phyloP scores from a whole-genome alignment of 1,140 invertebrate species.

The Drosophila quadrilineata region DNA sequence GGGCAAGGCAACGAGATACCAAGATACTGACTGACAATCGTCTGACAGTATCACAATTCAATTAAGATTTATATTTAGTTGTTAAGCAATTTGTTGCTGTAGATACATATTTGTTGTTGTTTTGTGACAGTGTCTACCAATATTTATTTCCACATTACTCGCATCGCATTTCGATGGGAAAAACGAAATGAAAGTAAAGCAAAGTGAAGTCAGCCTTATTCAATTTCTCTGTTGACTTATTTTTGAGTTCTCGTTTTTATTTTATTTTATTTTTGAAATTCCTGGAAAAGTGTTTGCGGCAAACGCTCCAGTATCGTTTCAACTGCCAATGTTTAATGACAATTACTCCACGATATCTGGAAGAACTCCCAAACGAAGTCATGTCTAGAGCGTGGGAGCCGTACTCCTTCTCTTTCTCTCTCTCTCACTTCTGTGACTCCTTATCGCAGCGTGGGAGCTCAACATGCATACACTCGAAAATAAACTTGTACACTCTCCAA shows the following conservation, averaged over 20 bases:
- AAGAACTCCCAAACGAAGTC: conserved; percentile 40
- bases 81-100: conserved; percentile 76
- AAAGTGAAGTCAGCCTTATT: neutral
- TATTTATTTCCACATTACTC: conserved; percentile 63
- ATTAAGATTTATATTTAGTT: conserved; percentile 80
- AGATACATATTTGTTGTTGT: too few species aligned
- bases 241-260: too few species aligned
- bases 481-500: conserved; percentile 1
- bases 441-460: conserved; percentile 40
- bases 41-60: conserved; percentile 70
- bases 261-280: conserved; percentile 49
- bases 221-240: conserved; percentile 49
- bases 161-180: conserved; percentile 48
- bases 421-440: conserved; percentile 2
- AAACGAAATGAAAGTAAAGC: conserved; percentile 19
- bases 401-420: neutral
- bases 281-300: conserved; percentile 73
- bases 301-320: conserved; percentile 55
- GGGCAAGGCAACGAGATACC: too few species aligned
- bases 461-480: too few species aligned
- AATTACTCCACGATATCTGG: conserved; percentile 38
- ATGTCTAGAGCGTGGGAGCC: conserved; percentile 28
- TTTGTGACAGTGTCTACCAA: conserved; percentile 31
- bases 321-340: conserved; percentile 69
- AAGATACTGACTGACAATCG: conserved; percentile 32